Base-by-base conservation (phyloP, 2,888 invertebrate species). In the Orchestes rusci region DNA sequence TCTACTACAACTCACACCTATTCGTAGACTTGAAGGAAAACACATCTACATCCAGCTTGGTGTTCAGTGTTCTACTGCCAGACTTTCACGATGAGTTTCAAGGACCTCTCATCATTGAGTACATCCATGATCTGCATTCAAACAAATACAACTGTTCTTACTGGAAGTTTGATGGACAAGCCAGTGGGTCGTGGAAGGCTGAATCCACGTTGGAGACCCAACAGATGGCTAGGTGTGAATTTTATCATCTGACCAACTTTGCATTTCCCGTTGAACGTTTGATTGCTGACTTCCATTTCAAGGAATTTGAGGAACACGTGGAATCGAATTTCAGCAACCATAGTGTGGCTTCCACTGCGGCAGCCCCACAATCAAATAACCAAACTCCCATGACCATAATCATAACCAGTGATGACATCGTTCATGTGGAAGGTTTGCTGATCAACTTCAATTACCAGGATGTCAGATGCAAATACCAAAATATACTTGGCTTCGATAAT, bases 51-150 rank as follows among this genome's bases (percentile, higher is more conserved):
- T 39, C 50, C 3, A 43, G 34, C 16, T 27, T 41, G 1, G 44
- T 55, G 35, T 43, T 53, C 23, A 49, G 55, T n/a, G 37, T 52
- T 12, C 8, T 49, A 4, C 35, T 53, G 13, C 53, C 53, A 18
- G 44, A 30, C 4, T 45, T 53, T 13, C 10, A 19, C n/a, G 33
- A 45, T 17, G 8, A 10, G 13, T 50, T 50, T 30, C 7, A 15
- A 4, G 50, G 50, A n/a, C 50, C 46, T 5, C n/a, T 50, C 4
- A 20, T 23, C 4, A 32, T 50, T 17, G 32, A 38, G 20, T 50
- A 46, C 33, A 33, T 16, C 13, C 33, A 15, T 30, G 20, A 29
- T 12, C 16, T 19, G 4, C 27, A 27, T 12, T 15, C 19, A 15
- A 18, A n/a, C 23, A n/a, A 46, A 5, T 40, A 41, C 17, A 53